Evolutionary conservation across 2,113 vertebrate genomes (phyloP), one percentile per base, ranked within the genome.

Genomic region (Naja naja): DNA sequence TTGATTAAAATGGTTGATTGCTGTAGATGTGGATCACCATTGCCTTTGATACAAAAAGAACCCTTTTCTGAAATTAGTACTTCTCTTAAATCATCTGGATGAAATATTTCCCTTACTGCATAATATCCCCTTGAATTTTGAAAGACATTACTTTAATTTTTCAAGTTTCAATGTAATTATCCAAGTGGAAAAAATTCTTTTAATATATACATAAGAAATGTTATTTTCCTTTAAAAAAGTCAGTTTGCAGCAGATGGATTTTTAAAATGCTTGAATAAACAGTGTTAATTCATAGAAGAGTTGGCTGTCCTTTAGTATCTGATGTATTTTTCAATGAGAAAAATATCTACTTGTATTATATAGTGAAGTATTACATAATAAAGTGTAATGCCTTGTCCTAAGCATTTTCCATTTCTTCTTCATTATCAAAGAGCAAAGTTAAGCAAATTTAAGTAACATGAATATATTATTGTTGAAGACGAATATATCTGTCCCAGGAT

Each of bases 11-110:
- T 53, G 64, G 1, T 90, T 81, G 47, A 23, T 90, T 47, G 30
- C 34, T 22, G 14, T 74, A 81, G 47, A 22, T 34, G 30, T 90
- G n/a, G 45, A n/a, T 53, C 34, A 14, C 5, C 60, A 92, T 11
- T 81, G 34, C 34, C 45, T 94, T n/a, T 91, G 58, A 94, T 86
- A 25, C 1, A 93, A 94, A 45, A 89, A 49, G 39, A 58, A 94
- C 85, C 47, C 86, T 23, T 23, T 93, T 93, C 91, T 18, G 1
- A 1, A 85, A 95, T 94, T 39, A 89, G 91, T 93, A 88, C 1
- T 0, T 34, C 7, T 30, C 43, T 54, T 64, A 54, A 34, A 1
- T 89, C 0, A 45, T 52, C 64, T 43, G 93, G 92, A 30, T 91
- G 12, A 95, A 93, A 89, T 88, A 88, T 30, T 1, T 87, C 85